Base-by-base conservation (phyloP, 2,797 vertebrate species). In the Falco cherrug region DNA sequence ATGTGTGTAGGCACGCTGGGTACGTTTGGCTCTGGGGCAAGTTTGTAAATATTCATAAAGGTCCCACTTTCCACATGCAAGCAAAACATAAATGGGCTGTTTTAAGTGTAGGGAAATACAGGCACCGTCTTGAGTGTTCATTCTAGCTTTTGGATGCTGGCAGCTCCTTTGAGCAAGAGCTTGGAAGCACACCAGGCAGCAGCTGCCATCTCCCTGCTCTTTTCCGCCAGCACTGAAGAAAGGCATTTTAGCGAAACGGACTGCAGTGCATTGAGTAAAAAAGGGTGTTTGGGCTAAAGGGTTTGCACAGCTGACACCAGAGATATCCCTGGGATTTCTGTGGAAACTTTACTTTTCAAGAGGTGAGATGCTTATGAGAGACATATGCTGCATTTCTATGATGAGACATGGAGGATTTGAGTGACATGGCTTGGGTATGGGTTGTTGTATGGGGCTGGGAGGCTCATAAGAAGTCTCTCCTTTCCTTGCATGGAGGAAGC, bases 21-120 rank as follows among this genome's bases (percentile, higher is more conserved):
- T 48, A 13, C 2, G 0, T 37, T 61, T 35, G 51, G 37, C 69
- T 65, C 41, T 53, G 33, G 67, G 57, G 15, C 0, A 3, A 29
- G n/a, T 77, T 57, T 50, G 61, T 78, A 50, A 78, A 75, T 90
- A 87, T 87, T 81, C 56, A 50, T 43, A 6, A 35, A 69, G 28
- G 26, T 70, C 48, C 28, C 10, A 1, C 29, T 79, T 80, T 74
- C n/a, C 15, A 7, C 7, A 0, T 3, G 29, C 33, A 41, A 81
- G 26, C 17, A 13, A 35, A 80, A n/a, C 2, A 4, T 18, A 64
- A 97, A 64, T 0, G 3, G 35, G 35, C 35, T 63, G 45, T n/a
- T 53, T 53, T 7, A 43, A 54, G 75, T 2, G 33, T 39, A 11
- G 74, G 69, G 39, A 90, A 54, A 61, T 31, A 50, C 10, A 11